Conservation (phyloP, 2,113 vertebrate genomes). For the Peromyscus maniculatus region DNA sequence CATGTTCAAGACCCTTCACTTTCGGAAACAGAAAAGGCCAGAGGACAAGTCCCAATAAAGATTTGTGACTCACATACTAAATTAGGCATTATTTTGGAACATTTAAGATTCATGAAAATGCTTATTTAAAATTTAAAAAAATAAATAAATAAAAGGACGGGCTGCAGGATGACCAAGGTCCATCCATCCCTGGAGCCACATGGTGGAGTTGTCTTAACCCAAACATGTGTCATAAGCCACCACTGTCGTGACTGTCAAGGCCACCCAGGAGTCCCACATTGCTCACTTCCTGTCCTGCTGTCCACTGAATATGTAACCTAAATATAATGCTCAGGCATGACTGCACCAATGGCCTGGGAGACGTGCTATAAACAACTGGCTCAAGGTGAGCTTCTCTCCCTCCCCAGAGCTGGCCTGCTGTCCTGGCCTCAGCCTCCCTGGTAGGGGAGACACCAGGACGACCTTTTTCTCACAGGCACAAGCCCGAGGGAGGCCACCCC, state of each 20-base stretch:
- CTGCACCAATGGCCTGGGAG: no score
- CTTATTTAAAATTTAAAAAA: not conserved
- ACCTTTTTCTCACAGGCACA: not conserved
- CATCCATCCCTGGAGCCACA: not conserved
- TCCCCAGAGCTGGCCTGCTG: not conserved
- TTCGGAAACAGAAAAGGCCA: conserved; percentile 31
- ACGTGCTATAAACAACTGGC: not conserved
- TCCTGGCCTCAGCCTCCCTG: not conserved
- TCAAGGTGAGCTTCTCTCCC: not conserved
- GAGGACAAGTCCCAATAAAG: not conserved
- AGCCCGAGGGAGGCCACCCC: not conserved
- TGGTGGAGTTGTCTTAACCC: not conserved
- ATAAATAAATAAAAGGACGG: not conserved
- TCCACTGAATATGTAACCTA: not conserved
- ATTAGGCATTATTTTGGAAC: not conserved
- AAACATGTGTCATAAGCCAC: not conserved
- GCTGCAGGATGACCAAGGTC: not conserved
- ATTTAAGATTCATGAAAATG: not conserved
- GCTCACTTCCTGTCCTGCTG: not conserved
- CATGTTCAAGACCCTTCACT: not conserved
- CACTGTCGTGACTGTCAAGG: not conserved
- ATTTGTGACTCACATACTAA: not conserved
- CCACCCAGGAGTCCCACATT: not conserved
- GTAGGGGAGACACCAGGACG: fast-evolving
- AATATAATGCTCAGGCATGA: not conserved